These are phyloP conservation scores for Teleiodes luculella DNA, from an alignment of 2,888 invertebrate genomes.

Conservation along the genomic window DNA sequence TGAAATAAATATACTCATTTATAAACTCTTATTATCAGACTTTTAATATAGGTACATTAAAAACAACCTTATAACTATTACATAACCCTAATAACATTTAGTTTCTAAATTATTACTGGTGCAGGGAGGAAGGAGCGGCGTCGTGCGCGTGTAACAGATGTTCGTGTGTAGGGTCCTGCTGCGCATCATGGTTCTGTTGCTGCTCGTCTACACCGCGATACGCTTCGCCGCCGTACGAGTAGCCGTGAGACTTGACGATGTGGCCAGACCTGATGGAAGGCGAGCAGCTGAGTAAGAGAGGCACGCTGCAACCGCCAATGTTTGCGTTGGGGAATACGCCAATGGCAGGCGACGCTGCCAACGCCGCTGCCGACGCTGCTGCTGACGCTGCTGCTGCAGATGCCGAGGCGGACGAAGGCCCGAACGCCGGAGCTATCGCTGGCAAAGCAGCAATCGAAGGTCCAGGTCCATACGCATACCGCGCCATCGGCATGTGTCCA, in stretches of 20 bases:
- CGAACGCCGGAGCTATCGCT: slow-evolving; percentile 16
- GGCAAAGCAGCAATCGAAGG: slow-evolving; percentile 15
- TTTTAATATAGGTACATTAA: slow-evolving; percentile 2
- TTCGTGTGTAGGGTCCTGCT: slow-evolving; percentile 31
- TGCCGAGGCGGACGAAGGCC: not conserved
- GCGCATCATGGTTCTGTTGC: slow-evolving; percentile 32
- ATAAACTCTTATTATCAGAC: too few relatives aligned
- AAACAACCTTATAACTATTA: slow-evolving; percentile 1
- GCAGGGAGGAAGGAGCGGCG: slow-evolving; percentile 8
- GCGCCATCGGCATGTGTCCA: slow-evolving; percentile 47
- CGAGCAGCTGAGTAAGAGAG: slow-evolving; percentile 62
- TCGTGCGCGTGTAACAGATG: slow-evolving; percentile 28
- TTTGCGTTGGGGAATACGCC: slow-evolving; percentile 61
- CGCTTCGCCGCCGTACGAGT: slow-evolving; percentile 26
- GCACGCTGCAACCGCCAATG: slow-evolving; percentile 52
- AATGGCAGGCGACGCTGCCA: slow-evolving; percentile 38
- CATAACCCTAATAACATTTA: not conserved
- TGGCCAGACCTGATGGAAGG: slow-evolving; percentile 56
- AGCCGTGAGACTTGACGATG: slow-evolving; percentile 38
- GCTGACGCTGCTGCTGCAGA: slow-evolving; percentile 19
- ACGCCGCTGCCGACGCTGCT: slow-evolving; percentile 23
- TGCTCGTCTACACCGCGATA: slow-evolving; percentile 46
- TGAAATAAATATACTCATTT: too few relatives aligned
- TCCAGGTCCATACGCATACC: slow-evolving; percentile 36
- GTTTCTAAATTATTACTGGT: slow-evolving; percentile 12